Percentiles rank a stretch among this genome's conserved stretches.
Evolutionary conservation across 2,888 invertebrate species (phyloP).

Genomic region (Euclidia mi): DNA sequence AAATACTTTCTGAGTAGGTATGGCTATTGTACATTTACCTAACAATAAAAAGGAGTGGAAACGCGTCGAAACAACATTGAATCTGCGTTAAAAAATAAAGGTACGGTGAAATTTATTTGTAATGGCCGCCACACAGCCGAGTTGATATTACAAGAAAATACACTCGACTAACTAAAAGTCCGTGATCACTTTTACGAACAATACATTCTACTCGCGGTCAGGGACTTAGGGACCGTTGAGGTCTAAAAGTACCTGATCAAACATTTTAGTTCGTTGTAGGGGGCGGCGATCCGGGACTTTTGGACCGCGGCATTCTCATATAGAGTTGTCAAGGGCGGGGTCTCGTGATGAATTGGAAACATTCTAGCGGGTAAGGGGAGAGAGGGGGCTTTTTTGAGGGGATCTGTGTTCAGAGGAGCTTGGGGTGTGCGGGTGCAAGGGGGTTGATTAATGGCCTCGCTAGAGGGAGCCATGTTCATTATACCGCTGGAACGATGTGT

Average conservation of each 20-base stretch:
- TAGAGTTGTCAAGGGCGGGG: constrained; percentile 91
- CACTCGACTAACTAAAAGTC: constrained; percentile 71
- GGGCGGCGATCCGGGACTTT: constrained; percentile 69
- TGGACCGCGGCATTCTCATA: constrained; percentile 81
- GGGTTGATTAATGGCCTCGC: constrained; percentile 85
- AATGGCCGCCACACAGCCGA: constrained; percentile 80
- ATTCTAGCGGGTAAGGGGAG: constrained; percentile 80
- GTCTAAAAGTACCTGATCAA: constrained; percentile 58
- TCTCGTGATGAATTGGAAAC: constrained; percentile 90
- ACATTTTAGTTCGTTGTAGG: constrained; percentile 48
- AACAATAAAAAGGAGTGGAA: constrained; percentile 52
- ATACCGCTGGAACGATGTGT: constrained; percentile 88
- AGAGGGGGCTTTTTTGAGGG: constrained; percentile 82
- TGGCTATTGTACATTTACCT: constrained; percentile 27
- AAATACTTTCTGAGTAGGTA: constrained; percentile 30
- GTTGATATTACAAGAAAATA: constrained; percentile 82
- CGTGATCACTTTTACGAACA: constrained; percentile 55
- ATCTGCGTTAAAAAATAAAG: constrained; percentile 78
- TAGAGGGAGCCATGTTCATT: constrained; percentile 89
- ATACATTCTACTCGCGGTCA: constrained; percentile 47
- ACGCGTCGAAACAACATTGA: constrained; percentile 66
- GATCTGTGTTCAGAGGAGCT: constrained; percentile 71
- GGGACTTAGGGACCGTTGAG: constrained; percentile 60
- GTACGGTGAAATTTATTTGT: constrained; percentile 79
- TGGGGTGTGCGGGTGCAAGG: constrained; percentile 69